phyloP scores from a whole-genome alignment of 2,888 invertebrate genomes.

The Syrista parreyssii region DNA sequence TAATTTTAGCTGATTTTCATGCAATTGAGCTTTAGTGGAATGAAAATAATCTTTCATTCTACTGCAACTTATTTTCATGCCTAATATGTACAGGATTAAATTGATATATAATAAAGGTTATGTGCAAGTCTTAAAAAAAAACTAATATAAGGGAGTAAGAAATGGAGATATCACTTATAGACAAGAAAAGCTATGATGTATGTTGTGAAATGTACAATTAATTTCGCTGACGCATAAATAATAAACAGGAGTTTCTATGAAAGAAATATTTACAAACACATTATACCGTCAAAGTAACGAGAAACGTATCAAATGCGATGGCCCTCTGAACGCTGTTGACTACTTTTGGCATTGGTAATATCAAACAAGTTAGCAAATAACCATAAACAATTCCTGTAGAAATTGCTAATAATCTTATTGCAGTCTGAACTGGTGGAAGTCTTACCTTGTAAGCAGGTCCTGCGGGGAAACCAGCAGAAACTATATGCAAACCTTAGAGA shows the following conservation, averaged over 20 bases:
- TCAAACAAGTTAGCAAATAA: neutral
- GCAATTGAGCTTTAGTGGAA: neutral
- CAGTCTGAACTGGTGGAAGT: neutral
- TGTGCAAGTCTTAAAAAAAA: neutral
- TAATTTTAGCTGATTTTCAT: neutral
- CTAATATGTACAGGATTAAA: neutral
- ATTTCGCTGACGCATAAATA: neutral
- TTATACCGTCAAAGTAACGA: neutral
- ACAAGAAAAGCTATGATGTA: neutral
- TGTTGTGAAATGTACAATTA: neutral
- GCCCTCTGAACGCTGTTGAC: neutral
- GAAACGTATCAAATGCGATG: neutral
- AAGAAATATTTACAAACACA: neutral
- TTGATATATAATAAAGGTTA: neutral
- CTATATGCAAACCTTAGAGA: neutral
- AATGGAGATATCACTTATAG: neutral
- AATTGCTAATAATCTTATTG: neutral
- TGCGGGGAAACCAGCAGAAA: neutral
- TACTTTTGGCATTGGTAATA: neutral
- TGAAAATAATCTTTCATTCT: neutral
- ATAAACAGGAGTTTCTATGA: neutral
- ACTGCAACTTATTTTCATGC: neutral
- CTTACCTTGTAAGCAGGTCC: neutral
- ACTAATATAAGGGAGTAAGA: neutral
- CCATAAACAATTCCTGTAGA: neutral